phyloP scores from a whole-genome alignment of 35 echinoderm and acorn worm genomes.

The Heliocidaris tuberculata region DNA sequence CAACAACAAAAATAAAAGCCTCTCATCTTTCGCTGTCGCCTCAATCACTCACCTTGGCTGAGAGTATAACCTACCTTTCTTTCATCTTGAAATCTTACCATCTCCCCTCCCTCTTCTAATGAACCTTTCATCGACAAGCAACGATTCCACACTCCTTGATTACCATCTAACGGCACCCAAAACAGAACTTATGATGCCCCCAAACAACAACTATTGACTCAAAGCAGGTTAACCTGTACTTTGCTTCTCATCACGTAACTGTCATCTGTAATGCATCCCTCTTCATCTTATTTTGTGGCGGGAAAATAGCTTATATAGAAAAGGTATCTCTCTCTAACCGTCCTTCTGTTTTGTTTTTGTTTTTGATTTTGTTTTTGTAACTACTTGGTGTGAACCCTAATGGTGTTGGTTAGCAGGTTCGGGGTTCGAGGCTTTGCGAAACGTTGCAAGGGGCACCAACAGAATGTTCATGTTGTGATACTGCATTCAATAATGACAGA shows the following conservation, averaged over 20 bases:
- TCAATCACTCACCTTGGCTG: neutral
- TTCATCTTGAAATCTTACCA: neutral
- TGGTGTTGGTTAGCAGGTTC: too few relatives aligned
- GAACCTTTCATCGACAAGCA: neutral
- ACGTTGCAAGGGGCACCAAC: too few relatives aligned
- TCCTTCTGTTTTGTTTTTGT: too few relatives aligned
- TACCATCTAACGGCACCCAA: neutral
- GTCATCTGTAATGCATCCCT: neutral
- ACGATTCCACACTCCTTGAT: neutral
- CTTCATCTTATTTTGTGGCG: neutral
- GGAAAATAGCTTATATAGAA: neutral
- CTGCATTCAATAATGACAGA: too few relatives aligned
- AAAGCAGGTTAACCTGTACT: neutral
- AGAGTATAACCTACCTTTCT: neutral
- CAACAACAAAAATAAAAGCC: neutral
- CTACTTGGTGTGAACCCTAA: too few relatives aligned
- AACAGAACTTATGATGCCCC: slow-evolving; percentile 10
- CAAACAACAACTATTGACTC: neutral
- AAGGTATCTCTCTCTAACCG: neutral
- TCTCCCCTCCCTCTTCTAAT: neutral
- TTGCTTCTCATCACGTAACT: neutral
- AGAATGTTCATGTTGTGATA: too few relatives aligned
- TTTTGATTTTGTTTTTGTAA: too few relatives aligned
- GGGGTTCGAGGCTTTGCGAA: too few relatives aligned
- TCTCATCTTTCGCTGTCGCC: slow-evolving; percentile 8